Evolutionary conservation across 1,140 invertebrate species (phyloP), one percentile per base, ranked within the genome.

Genomic region (Eueides isabella): DNA sequence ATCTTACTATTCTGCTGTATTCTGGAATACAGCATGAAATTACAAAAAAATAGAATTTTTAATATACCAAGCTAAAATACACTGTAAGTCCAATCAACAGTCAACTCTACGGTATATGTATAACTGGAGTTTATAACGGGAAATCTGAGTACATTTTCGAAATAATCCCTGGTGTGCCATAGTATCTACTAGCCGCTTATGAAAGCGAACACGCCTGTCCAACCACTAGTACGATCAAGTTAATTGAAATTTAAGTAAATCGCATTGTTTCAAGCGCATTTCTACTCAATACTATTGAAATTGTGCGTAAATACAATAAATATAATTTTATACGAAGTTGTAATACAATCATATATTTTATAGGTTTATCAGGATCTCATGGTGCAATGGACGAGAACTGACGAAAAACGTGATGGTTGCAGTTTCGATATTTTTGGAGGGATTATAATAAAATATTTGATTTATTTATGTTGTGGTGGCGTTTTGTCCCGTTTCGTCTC

Each of bases 231-330:
- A 16, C 35, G 35, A 38, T 38, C 16, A 14, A 5, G 48, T 23
- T 55, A 55, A 55, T 55, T 55, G 48, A 55, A 23, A 26, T 55
- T 55, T 48, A 19, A 48, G n/a, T 19, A 48, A 48, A 48, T 48
- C 41, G 1, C n/a, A 19, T 48, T 23, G 41, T 23, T n/a, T 48
- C 35, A 38, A 38, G 14, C 4, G 35, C 14, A 19, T 7, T 48
- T 55, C 48, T n/a, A 23, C 48, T 55, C 2, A 26, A 19, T 19
- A 7, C 16, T 48, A 6, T 48, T 48, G 41, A 48, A 48, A 48
- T 48, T 23, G 7, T 4, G 16, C 41, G n/a, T n/a, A n/a, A n/a
- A n/a, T n/a, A n/a, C n/a, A n/a, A n/a, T n/a, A n/a, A n/a, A 41
- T 41, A 41, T 41, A 41, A 41, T 41, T n/a, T 41, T 41, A 5